Conservation (phyloP, 2,888 invertebrate genomes). For the Bellardia pandia region DNA sequence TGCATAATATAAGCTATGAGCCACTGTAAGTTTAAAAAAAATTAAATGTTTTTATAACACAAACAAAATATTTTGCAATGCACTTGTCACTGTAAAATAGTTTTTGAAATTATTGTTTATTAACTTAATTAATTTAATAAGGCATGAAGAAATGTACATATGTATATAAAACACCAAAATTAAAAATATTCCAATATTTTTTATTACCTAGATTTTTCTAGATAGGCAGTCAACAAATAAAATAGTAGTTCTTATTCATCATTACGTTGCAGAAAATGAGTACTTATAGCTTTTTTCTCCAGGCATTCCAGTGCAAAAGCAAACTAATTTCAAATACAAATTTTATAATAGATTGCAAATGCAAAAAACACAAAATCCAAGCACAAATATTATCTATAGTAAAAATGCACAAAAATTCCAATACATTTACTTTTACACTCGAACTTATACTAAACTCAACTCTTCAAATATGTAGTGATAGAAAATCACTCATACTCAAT, state of each 20-base stretch:
- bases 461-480: conserved; percentile 4
- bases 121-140: too few species aligned
- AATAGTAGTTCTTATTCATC: not conserved
- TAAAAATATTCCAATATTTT: too few species aligned
- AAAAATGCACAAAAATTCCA: conserved; percentile 39
- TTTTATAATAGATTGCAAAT: conserved; percentile 27
- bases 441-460: not conserved
- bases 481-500: conserved; percentile 39
- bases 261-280: not conserved
- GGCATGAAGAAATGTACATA: too few species aligned
- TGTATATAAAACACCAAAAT: too few species aligned
- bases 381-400: conserved; percentile 12
- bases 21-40: too few species aligned
- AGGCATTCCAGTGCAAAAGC: conserved; percentile 18
- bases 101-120: too few species aligned
- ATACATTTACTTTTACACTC: conserved; percentile 16
- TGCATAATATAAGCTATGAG: too few species aligned
- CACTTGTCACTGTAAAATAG: too few species aligned
- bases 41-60: too few species aligned
- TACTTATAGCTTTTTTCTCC: not conserved
- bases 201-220: not conserved
- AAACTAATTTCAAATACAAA: not conserved
- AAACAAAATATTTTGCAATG: too few species aligned
- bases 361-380: conserved; percentile 9
- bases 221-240: not conserved